Conservation (phyloP, 2,888 invertebrate species). For the Linnaemya tessellans region DNA sequence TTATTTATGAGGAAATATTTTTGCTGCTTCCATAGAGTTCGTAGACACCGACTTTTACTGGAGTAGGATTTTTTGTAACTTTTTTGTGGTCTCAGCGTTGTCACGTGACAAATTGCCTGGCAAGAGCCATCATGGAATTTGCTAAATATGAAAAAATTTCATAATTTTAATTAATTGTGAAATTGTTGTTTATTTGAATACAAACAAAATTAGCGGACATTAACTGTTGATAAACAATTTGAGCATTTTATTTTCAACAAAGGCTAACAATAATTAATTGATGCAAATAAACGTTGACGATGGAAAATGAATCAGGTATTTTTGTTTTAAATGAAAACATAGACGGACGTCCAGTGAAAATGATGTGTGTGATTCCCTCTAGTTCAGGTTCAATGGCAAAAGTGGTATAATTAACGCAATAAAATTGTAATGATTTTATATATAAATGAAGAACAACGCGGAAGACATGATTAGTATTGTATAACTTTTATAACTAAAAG, state of each 20-base stretch:
- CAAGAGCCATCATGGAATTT: background rate
- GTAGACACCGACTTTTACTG: too few species aligned
- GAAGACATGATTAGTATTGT: constrained; percentile 30
- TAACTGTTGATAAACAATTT: constrained; percentile 41
- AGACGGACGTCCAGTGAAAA: constrained; percentile 3
- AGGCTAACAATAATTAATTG: constrained; percentile 41
- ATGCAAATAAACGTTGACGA: constrained; percentile 33
- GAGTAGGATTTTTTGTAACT: too few species aligned
- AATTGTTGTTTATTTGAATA: constrained; percentile 20
- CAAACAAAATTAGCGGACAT: constrained; percentile 41
- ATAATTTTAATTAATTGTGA: constrained; percentile 17
- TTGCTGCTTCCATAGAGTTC: too few species aligned
- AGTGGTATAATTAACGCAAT: constrained; percentile 7
- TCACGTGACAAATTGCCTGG: background rate
- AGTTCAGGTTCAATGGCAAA: constrained; percentile 64
- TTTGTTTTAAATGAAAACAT: background rate
- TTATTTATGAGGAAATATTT: too few species aligned
- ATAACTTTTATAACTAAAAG: constrained; percentile 29
- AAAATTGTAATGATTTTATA: constrained; percentile 21
- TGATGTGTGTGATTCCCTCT: constrained; percentile 37
- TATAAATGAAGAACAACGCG: constrained; percentile 37
- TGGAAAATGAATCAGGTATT: constrained; percentile 45
- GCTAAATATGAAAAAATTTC: background rate
- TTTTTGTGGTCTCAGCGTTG: too few species aligned
- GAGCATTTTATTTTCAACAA: constrained; percentile 23